phyloP scores from a whole-genome alignment of 2,113 vertebrate species.

The Chaenocephalus aceratus region DNA sequence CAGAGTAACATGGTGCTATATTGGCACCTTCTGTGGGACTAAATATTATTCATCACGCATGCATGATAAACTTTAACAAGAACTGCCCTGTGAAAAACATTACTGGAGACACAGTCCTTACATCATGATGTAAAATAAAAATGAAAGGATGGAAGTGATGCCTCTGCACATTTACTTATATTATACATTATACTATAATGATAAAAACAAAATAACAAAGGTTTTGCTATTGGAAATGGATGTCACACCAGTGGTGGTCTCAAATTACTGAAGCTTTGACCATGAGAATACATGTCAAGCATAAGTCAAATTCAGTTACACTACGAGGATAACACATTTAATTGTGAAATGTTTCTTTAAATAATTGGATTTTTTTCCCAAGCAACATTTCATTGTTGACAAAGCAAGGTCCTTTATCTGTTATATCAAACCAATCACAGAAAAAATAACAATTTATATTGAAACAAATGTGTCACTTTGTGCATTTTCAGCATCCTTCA shows the following conservation, averaged over 20 bases:
- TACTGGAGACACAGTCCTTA: constrained; percentile 6
- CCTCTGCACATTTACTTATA: not conserved
- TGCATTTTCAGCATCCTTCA: constrained; percentile 9
- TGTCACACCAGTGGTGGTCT: not conserved
- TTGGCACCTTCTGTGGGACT: constrained; percentile 38
- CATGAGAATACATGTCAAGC: not conserved
- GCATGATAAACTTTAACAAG: constrained; percentile 35
- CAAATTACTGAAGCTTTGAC: not conserved
- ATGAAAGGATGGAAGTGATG: not conserved
- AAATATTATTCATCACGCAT: constrained; percentile 30
- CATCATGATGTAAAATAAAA: not conserved
- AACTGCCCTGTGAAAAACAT: constrained; percentile 13
- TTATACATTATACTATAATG: not conserved
- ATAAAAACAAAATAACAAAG: not conserved
- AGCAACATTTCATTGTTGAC: no score
- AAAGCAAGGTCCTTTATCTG: no score
- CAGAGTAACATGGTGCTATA: constrained; percentile 22
- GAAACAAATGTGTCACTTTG: not conserved
- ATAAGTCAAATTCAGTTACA: not conserved
- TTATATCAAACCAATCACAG: not conserved
- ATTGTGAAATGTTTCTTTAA: not conserved
- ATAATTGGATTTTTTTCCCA: not conserved
- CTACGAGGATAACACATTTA: not conserved
- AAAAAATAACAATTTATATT: not conserved
- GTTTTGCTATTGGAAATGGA: not conserved